Base-by-base conservation (phyloP, 2,888 invertebrate genomes). In the Thymelicus sylvestris region DNA sequence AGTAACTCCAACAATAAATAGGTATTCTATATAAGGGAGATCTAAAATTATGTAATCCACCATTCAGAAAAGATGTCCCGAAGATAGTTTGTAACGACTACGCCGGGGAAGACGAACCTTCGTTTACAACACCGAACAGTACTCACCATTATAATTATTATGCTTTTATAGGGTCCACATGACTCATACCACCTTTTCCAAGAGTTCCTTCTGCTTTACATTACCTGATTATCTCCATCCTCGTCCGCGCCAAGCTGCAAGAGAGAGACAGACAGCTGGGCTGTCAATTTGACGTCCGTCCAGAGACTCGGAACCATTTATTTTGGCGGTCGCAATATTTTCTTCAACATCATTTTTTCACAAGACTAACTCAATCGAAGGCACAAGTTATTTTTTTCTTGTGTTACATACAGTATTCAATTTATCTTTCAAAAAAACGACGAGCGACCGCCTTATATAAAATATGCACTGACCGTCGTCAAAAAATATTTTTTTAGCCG, bases 381-480 rank as follows among this genome's bases (percentile, higher is more conserved):
- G 59, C 91, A 88, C 92, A 88, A 91, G 91, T 73, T 73, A 74
- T 66, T 92, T 85, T 92, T 92, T 92, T 92, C 91, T 88, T 85
- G 91, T 81, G 91, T 92, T 89, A 92, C 91, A 91, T 57, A 83
- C 74, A 76, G 57, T 75, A 74, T 70, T 74, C 74, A 77, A 39
- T 48, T 65, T 59, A 59, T 69, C 48, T 57, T 38, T 57, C 31
- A 57, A 48, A 69, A 57, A 69, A 69, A 61, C 38, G 50, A 77
- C 76, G 41, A 77, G 81, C 84, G 85, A 86, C 88, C 90, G 90
- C 91, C 89, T 80, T 78, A 76, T 74, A 75, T 79, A 81, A 83
- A 80, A 80, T 83, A 85, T 86, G 87, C 80, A 87, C 88, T 87
- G 90, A 89, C 90, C 44, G 38, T 85, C 83, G 82, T 84, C 76